These are phyloP conservation scores for Leptopilina drosophilae DNA, from an alignment of 2,888 invertebrate genomes.

Conservation along the genomic window DNA sequence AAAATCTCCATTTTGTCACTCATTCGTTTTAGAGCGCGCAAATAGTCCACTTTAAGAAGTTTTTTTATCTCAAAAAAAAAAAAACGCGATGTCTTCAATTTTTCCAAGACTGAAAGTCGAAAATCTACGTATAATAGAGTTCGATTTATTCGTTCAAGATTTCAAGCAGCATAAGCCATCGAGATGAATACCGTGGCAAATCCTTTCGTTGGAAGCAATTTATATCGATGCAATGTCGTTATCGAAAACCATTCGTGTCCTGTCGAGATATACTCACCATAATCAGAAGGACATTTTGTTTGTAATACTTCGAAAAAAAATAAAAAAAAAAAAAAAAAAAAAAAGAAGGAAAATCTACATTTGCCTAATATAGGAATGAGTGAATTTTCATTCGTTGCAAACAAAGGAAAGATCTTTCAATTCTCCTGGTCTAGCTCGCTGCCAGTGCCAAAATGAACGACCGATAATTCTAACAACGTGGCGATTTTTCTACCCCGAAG, in stretches of 20 bases:
- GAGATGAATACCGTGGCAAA: slow-evolving; percentile 27
- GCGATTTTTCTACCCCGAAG: slow-evolving; percentile 54
- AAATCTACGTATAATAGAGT: slow-evolving; percentile 38
- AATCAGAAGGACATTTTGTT: slow-evolving; percentile 23
- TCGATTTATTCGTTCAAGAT: slow-evolving; percentile 30
- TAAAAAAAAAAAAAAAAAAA: no score
- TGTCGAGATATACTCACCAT: neutral
- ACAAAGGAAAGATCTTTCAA: slow-evolving; percentile 1
- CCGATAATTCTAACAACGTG: slow-evolving; percentile 42
- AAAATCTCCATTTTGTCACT: neutral
- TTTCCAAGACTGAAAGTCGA: slow-evolving; percentile 10
- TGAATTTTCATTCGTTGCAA: neutral
- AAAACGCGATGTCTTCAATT: slow-evolving; percentile 30
- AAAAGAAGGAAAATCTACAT: neutral
- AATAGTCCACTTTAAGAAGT: slow-evolving; percentile 26
- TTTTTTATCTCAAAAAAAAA: slow-evolving; percentile 17
- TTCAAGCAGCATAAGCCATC: slow-evolving; percentile 27
- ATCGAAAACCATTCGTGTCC: slow-evolving; percentile 17
- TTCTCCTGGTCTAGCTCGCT: slow-evolving; percentile 30
- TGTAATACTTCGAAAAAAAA: neutral
- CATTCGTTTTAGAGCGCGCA: neutral
- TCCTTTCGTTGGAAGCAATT: slow-evolving; percentile 31
- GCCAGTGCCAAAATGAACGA: slow-evolving; percentile 48
- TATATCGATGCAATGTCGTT: slow-evolving; percentile 31
- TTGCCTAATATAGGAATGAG: neutral